phyloP scores from a whole-genome alignment of 2,888 invertebrate species.

The Caenorhabditis doughertyi region DNA sequence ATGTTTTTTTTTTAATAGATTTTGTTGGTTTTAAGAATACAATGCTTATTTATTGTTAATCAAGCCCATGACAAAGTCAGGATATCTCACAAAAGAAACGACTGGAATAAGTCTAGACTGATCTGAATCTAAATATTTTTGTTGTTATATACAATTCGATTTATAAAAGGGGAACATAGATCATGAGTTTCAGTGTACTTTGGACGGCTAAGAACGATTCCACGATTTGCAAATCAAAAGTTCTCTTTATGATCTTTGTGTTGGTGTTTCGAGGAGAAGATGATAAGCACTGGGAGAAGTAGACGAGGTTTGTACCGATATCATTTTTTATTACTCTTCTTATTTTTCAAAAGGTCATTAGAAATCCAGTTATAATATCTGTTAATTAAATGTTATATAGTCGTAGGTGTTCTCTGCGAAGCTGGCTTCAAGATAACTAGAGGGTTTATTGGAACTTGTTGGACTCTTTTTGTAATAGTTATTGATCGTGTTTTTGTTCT shows the following conservation, averaged over 20 bases:
- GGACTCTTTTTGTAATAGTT: slow-evolving; percentile 4
- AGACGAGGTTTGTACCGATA: not conserved
- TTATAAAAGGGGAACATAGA: no score
- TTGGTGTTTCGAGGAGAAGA: not conserved
- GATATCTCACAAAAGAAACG: no score
- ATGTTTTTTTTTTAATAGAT: not conserved
- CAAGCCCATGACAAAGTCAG: no score
- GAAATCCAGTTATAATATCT: not conserved
- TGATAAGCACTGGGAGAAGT: slow-evolving; percentile 9
- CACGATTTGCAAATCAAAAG: slow-evolving; percentile 11
- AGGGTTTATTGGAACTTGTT: not conserved
- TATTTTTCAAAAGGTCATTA: not conserved
- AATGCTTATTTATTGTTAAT: no score
- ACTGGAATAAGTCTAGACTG: no score
- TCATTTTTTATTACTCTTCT: slow-evolving; percentile 1
- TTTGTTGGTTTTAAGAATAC: no score
- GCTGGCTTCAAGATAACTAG: not conserved
- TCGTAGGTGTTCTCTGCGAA: slow-evolving; percentile 20
- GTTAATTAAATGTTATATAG: slow-evolving; percentile 17
- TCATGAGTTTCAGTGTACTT: not conserved
- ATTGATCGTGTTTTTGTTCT: not conserved
- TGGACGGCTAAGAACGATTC: not conserved
- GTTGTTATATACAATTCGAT: no score
- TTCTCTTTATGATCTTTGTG: slow-evolving; percentile 51
- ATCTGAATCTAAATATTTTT: no score